Percentiles rank a stretch among this genome's conserved stretches.
phyloP scores from a whole-genome alignment of 2,888 invertebrate species.

The Meliscaeva auricollis region DNA sequence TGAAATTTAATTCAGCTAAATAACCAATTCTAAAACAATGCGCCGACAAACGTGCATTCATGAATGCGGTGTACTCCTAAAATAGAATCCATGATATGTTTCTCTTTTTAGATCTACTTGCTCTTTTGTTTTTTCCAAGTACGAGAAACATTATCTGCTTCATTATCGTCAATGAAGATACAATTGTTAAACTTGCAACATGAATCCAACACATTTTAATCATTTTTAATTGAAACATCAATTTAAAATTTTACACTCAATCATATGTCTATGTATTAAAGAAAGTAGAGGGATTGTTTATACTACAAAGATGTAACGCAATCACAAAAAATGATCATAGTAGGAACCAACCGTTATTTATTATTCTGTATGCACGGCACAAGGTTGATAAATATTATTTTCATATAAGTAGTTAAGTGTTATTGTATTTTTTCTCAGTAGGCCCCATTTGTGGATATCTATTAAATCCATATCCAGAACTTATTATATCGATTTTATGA shows the following conservation, averaged over 20 bases:
- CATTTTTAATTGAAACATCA: constrained; percentile 15
- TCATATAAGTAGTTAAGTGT: not conserved
- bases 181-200: not conserved
- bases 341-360: not conserved
- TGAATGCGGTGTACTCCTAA: too few relatives aligned
- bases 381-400: not conserved
- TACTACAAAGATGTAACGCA: not conserved
- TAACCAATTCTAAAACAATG: too few relatives aligned
- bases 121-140: too few relatives aligned
- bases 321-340: not conserved
- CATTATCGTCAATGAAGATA: not conserved
- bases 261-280: not conserved
- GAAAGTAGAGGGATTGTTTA: not conserved
- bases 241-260: not conserved
- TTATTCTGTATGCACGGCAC: not conserved
- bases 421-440: not conserved
- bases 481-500: not conserved
- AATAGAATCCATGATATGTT: too few relatives aligned
- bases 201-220: constrained; percentile 5
- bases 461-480: not conserved
- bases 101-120: too few relatives aligned
- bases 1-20: too few relatives aligned
- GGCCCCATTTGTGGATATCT: not conserved
- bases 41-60: too few relatives aligned
- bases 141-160: too few relatives aligned